These are phyloP conservation scores for Loris lydekkerianus DNA, from an alignment of 2,797 vertebrate species.

Conservation along the genomic window DNA sequence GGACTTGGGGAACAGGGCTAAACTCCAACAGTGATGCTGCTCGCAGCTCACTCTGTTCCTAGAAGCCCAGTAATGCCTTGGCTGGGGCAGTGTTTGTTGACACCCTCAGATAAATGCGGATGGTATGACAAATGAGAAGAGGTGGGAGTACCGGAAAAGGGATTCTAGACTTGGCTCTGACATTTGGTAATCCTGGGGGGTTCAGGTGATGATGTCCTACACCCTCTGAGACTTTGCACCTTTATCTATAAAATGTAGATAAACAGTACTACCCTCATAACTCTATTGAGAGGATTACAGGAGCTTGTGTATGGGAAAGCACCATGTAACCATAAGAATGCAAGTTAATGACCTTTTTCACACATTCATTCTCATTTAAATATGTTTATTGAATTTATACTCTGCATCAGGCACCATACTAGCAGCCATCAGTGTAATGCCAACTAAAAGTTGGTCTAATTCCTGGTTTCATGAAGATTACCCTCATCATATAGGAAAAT, in stretches of 20 bases:
- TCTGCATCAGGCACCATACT: background rate
- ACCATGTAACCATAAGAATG: background rate
- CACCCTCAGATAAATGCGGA: background rate
- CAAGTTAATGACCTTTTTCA: background rate
- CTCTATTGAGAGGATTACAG: background rate
- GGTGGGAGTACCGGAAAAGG: background rate
- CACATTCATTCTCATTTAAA: background rate
- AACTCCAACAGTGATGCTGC: background rate
- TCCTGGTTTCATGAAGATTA: background rate
- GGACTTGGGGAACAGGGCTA: background rate
- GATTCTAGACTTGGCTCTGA: background rate
- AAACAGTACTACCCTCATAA: background rate
- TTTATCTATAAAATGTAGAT: constrained; percentile 17
- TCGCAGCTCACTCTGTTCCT: background rate
- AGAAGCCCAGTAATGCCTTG: background rate
- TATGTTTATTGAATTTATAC: background rate
- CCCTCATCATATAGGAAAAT: background rate
- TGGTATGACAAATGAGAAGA: background rate
- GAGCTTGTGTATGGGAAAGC: background rate
- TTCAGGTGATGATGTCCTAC: background rate
- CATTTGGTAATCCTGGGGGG: background rate
- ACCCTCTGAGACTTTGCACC: background rate
- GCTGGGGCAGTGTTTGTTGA: background rate
- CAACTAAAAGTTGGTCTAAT: background rate
- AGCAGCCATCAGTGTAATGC: background rate